These are phyloP conservation scores for Neoarius graeffei DNA, from an alignment of 2,113 vertebrate species.

Conservation along the genomic window DNA sequence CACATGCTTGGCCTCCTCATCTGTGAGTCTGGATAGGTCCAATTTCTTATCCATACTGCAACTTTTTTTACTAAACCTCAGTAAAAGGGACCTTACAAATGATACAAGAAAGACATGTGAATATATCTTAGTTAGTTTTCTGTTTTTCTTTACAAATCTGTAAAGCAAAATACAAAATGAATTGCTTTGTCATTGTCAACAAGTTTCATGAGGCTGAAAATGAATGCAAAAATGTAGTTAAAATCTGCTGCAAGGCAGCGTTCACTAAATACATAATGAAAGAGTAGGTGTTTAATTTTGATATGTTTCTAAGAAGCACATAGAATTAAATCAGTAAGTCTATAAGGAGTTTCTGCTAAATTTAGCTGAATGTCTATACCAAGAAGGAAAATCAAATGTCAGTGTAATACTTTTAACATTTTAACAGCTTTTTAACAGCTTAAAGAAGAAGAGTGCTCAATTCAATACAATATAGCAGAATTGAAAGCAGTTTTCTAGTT, in stretches of 20 bases:
- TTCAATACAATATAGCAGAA: neutral
- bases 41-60: conserved; percentile 83
- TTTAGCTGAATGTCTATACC: neutral
- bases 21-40: conserved; percentile 88
- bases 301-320: neutral
- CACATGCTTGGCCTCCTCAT: conserved; percentile 90
- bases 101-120: neutral
- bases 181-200: neutral
- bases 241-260: neutral
- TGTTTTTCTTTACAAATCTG: neutral
- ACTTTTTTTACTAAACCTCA: neutral
- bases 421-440: neutral
- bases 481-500: neutral
- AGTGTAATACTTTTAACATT: neutral
- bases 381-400: neutral
- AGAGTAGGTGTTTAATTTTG: neutral
- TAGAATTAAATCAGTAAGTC: neutral
- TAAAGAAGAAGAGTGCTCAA: neutral
- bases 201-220: neutral
- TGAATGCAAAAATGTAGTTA: neutral
- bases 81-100: neutral
- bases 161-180: neutral
- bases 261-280: neutral
- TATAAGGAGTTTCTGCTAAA: neutral
- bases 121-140: neutral